A percentile compares a stretch with the other conserved stretches of the same genome.
phyloP scores from a whole-genome alignment of 2,797 vertebrate species.

The Coranthus polyacanthus region DNA sequence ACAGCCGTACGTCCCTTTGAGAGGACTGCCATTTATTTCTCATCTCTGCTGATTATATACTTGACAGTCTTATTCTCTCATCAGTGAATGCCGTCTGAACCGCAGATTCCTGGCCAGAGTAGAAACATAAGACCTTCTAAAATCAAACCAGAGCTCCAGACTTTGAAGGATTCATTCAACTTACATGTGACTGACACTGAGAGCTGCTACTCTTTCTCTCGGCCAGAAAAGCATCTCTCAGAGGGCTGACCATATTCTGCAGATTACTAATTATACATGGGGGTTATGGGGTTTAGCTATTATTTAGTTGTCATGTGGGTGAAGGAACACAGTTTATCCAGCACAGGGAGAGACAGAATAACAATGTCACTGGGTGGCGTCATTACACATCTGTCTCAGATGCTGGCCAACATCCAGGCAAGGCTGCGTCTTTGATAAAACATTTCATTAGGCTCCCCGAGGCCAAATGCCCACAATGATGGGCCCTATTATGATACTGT shows the following conservation, averaged over 20 bases:
- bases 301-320: slow-evolving; percentile 26
- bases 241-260: background rate
- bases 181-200: slow-evolving; percentile 11
- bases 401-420: slow-evolving; percentile 48
- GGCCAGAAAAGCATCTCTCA: slow-evolving; percentile 9
- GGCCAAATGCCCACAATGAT: slow-evolving; percentile 36
- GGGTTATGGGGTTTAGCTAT: slow-evolving; percentile 1
- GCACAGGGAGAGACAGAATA: slow-evolving; percentile 6
- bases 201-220: slow-evolving; percentile 13
- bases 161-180: slow-evolving; percentile 14
- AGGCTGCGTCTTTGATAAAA: slow-evolving; percentile 51
- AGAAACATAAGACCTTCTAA: slow-evolving; percentile 14
- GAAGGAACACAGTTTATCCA: slow-evolving; percentile 5
- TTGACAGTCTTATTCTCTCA: slow-evolving; percentile 15
- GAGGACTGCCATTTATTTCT: slow-evolving; percentile 1
- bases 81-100: slow-evolving; percentile 1
- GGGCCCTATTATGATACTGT: slow-evolving; percentile 41
- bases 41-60: slow-evolving; percentile 9
- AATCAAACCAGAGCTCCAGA: slow-evolving; percentile 20
- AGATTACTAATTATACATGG: background rate
- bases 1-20: slow-evolving; percentile 14
- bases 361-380: slow-evolving; percentile 25
- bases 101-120: background rate
- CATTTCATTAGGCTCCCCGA: slow-evolving; percentile 5
- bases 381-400: slow-evolving; percentile 36